phyloP scores from a whole-genome alignment of 1,140 invertebrate genomes.

The Hesperophylax magnus region DNA sequence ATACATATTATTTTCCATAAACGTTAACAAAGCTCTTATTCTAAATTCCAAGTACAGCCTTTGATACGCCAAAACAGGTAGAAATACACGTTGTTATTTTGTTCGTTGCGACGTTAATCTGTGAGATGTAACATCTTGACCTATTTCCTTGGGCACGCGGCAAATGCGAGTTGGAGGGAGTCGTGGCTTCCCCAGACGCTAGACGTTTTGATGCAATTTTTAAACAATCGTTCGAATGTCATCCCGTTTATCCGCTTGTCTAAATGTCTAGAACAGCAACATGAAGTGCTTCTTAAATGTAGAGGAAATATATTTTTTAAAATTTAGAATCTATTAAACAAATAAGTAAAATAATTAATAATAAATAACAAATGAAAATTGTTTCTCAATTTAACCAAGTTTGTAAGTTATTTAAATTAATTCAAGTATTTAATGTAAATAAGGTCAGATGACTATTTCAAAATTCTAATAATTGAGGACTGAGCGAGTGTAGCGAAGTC shows the following conservation, averaged over 20 bases:
- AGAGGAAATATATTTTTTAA: neutral
- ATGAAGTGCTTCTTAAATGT: conserved; percentile 2
- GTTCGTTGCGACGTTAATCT: neutral
- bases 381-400: too few relatives aligned
- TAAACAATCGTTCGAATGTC: conserved; percentile 42
- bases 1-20: too few relatives aligned
- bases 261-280: conserved; percentile 7
- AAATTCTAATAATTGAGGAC: too few relatives aligned
- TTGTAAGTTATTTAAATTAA: too few relatives aligned
- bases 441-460: too few relatives aligned
- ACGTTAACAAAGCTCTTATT: too few relatives aligned
- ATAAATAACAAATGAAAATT: too few relatives aligned
- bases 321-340: too few relatives aligned
- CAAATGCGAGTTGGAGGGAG: neutral
- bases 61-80: neutral
- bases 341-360: too few relatives aligned
- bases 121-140: conserved; percentile 12
- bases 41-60: too few relatives aligned
- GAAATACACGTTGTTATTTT: neutral
- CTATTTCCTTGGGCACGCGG: neutral
- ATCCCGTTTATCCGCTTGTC: neutral
- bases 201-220: conserved; percentile 37
- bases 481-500: too few relatives aligned
- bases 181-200: neutral
- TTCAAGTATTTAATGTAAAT: too few relatives aligned